Base-by-base conservation (phyloP, 2,113 vertebrate species). In the Anas platyrhynchos region DNA sequence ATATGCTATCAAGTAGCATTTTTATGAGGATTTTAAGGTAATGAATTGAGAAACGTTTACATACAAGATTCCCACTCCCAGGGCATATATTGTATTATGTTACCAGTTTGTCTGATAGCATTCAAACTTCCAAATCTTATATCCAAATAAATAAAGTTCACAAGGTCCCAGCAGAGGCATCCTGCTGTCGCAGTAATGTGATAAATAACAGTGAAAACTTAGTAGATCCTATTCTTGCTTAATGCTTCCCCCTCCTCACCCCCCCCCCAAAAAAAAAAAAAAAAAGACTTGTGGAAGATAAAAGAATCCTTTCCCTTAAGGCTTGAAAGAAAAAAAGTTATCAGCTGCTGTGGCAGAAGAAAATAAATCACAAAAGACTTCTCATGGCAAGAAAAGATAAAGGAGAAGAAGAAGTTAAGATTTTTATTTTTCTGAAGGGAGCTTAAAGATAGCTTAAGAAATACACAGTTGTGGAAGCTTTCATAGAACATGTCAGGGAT, bases 281-380 rank as follows among this genome's bases (percentile, higher is more conserved):
- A 55, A 55, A 27, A 27, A 88, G 62, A 23, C 65, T 89, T 77
- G 63, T 54, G 31, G 74, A 94, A 95, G 93, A 94, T 41, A 91
- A 89, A 94, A 86, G 67, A 84, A 78, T 79, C 43, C 55, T 88
- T 91, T 59, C 78, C 73, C 76, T 50, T 44, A 46, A 89, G 86
- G 90, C 92, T 78, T 91, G 41, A 86, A 89, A 55, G 79, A 92
- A 94, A 96, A 92, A 54, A 95, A 93, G 81, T 91, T 93, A 91
- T 96, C 94, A 89, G 89, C 83, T 83, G 66, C 22, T 43, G 36
- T 55, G 83, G 74, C 68, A 93, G 62, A 92, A 94, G 67, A 89
- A 94, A 93, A 94, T 96, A 88, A 93, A 95, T 97, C 86, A 93
- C 32, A 38, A 44, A 91, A 71, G 71, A 25, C 21, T 83, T 75